Conservation (phyloP, 2,888 invertebrate species). For the Amorpha juglandis region DNA sequence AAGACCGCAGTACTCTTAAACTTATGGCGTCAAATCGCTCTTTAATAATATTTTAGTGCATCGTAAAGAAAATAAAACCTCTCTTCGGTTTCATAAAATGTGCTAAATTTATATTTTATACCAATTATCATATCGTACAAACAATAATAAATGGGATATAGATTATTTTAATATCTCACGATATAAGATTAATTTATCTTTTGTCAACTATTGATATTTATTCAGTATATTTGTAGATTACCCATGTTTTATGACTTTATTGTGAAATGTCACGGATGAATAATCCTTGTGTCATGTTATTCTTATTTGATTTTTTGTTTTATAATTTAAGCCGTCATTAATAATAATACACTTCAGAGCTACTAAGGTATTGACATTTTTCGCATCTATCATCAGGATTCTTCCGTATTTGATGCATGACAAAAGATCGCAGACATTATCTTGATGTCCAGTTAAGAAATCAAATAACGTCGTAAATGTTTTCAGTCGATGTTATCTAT, state of each 20-base stretch:
- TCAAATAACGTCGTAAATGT: too few relatives aligned
- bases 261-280: background rate
- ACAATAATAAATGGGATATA: background rate
- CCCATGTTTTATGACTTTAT: constrained; percentile 4
- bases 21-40: too few relatives aligned
- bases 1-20: background rate
- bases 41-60: background rate
- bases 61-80: background rate
- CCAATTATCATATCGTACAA: background rate
- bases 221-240: background rate
- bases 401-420: background rate
- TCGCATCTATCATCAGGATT: background rate
- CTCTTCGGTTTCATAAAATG: background rate
- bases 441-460: background rate
- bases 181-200: background rate
- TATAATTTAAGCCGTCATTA: background rate
- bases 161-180: background rate
- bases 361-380: background rate
- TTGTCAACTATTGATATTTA: constrained; percentile 6
- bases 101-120: background rate
- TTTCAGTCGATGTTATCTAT: too few relatives aligned
- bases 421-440: background rate
- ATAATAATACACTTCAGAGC: background rate
- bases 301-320: background rate
- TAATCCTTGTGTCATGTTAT: background rate